Base-by-base conservation (phyloP, 2,113 vertebrate genomes). In the Galbula dea region DNA sequence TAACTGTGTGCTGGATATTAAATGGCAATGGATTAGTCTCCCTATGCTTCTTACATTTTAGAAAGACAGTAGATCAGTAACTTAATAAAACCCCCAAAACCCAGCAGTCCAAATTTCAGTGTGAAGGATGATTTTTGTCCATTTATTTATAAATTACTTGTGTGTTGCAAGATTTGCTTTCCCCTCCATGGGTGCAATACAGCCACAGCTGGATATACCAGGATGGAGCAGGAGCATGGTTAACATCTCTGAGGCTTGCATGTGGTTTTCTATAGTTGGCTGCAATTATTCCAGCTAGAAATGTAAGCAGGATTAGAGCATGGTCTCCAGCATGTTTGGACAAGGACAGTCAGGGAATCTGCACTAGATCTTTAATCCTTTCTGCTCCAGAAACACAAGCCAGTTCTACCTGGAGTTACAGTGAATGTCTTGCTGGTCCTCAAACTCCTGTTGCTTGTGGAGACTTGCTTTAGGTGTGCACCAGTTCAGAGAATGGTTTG, bases 11-110 rank as follows among this genome's bases (percentile, higher is more conserved):
- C 39, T 66, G 37, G 39, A 30, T 71, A 81, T 86, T 88, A 90
- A 94, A 72, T 41, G 75, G 63, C 8, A 12, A 61, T 57, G 83
- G 62, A 73, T 89, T 62, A 46, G 41, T 39, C 46, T 92, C 59
- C 30, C 32, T 86, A 23, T 1, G 6, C n/a, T 30, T 75, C 68
- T 61, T 81, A 76, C 7, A 34, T 62, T 67, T 86, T 67, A 89
- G 58, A 86, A 96, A 78, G 79, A 78, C 76, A 96, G 77, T 69
- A 84, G 88, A 73, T 85, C 49, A 75, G 79, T 76, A 86, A 91
- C 46, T 81, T 37, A 45, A 80, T 30, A 85, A 57, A 61, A 63
- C n/a, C n/a, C n/a, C n/a, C n/a, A n/a, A 43, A 52, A 22, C 19
- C 18, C 18, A 32, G 4, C 17, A 45, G 27, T 37, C 37, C 69